Conservation (phyloP, 2,113 vertebrate species). For the Pseudorhombus dupliciocellatus region DNA sequence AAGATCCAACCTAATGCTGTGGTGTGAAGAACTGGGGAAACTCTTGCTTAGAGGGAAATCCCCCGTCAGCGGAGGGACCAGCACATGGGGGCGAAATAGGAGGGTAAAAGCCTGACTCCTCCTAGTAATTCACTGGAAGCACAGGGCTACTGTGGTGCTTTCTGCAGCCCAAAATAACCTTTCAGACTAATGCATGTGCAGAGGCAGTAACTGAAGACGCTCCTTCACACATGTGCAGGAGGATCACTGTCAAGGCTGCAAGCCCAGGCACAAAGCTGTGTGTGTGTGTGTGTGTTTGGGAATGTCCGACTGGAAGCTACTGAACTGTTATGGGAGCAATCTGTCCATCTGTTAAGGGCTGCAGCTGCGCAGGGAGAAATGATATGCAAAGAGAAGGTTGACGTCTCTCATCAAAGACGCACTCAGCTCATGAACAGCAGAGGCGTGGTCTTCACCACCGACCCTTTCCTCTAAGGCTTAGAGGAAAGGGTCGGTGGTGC, state of each 20-base stretch:
- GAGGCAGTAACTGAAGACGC: slow-evolving; percentile 84
- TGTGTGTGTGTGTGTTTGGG: slow-evolving; percentile 43
- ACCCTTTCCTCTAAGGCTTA: not conserved
- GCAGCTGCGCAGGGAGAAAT: slow-evolving; percentile 47
- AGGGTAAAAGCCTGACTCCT: slow-evolving; percentile 63
- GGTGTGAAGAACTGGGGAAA: slow-evolving; percentile 50
- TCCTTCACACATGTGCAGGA: slow-evolving; percentile 81
- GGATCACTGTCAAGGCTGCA: slow-evolving; percentile 87
- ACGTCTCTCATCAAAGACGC: slow-evolving; percentile 27
- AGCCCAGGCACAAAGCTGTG: slow-evolving; percentile 53
- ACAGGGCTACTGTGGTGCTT: slow-evolving; percentile 50
- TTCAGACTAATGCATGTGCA: slow-evolving; percentile 65
- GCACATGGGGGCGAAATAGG: slow-evolving; percentile 57
- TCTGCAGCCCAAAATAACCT: slow-evolving; percentile 83
- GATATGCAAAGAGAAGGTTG: slow-evolving; percentile 38
- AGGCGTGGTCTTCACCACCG: not conserved
- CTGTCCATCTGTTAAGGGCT: slow-evolving; percentile 29
- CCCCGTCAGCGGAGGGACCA: slow-evolving; percentile 37
- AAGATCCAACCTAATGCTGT: slow-evolving; percentile 41
- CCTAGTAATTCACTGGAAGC: slow-evolving; percentile 71
- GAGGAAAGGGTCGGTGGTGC: too few species aligned
- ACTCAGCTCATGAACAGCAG: slow-evolving; percentile 3
- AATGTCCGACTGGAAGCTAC: slow-evolving; percentile 21
- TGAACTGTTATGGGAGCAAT: slow-evolving; percentile 19
- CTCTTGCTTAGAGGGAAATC: slow-evolving; percentile 62